Base-by-base conservation (phyloP, 2,113 vertebrate genomes). In the Hyla sarda region DNA sequence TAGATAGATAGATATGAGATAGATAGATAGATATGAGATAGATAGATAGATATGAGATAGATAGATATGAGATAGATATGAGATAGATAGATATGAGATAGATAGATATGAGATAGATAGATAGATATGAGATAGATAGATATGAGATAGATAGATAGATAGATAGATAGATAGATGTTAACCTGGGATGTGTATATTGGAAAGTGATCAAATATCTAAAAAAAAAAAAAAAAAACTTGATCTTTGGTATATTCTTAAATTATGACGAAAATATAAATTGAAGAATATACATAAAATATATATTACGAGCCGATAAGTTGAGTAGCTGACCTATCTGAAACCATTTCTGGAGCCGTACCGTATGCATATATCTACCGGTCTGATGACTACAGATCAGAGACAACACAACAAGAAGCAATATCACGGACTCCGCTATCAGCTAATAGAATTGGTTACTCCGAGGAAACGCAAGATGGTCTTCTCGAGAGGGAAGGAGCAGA, bases 391-490 rank as follows among this genome's bases (percentile, higher is more conserved):
- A 17, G 74, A 52, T n/a, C 14, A 34, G 25, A 52, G 74, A 54
- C 14, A 21, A 52, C 47, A 13, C 5, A 1, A 34, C 10, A 52
- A 25, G 48, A 32, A 54, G 23, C 62, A 0, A 83, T 89, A 77
- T 85, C 72, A 0, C 0, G 41, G 25, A 82, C 19, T 50, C 48
- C 67, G 87, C 85, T 67, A 81, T 2, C 58, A 34, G 80, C n/a
- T 84, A 74, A 84, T 60, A 74, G 82, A 75, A 84, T 60, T 21
- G 25, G 69, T 74, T 84, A 84, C 75, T 84, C 71, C 56, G 82
- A 72, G 32, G 50, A 60, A 76, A 84, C 19, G 76, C 25, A 65
- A 84, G 62, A 77, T 76, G 73, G 72, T 50, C 60, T 84, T 77
- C 83, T 76, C 72, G 54, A 76, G 71, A 84, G 41, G 25, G 47